Evolutionary conservation across 2,888 invertebrate genomes (phyloP), one percentile per base, ranked within the genome.

Genomic region (Noctua comes): DNA sequence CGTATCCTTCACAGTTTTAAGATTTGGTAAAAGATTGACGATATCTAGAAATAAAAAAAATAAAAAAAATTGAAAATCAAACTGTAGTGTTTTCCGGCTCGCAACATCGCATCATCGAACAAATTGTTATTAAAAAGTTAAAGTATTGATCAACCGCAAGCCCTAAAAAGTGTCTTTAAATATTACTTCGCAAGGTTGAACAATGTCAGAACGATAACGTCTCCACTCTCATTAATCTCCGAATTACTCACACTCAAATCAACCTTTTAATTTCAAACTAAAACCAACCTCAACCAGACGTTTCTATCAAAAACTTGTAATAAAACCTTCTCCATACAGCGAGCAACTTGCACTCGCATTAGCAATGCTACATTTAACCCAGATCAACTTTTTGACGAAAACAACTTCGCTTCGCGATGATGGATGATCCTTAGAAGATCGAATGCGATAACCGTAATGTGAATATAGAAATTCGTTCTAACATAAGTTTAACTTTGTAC

Each of bases 361-460:
- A 91, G 83, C 68, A 48, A 88, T 88, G 91, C 85, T 90, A 92
- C 92, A 92, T 92, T 92, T 88, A 87, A 79, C 82, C 69, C 59
- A 72, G 89, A 90, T 90, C 88, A 91, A 86, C 87, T 89, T 90
- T 86, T 86, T 84, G 86, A 86, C 84, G 84, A 88, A 79, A 86
- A 85, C 83, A 86, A 88, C 85, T 89, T 86, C 72, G 43, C 76
- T 85, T 80, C 66, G 57, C 68, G 74, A 85, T 91, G 91, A 91
- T 91, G 77, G 90, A 90, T 91, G 90, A 59, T 71, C 66, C 54
- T 69, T 57, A 46, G 31, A 16, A 87, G 82, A 88, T 88, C 79
- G 68, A 85, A 85, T 73, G n/a, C 48, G 90, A 88, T 85, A 84
- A 69, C 82, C 46, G 68, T 88, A 90, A 89, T 88, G 78, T 73